phyloP scores from a whole-genome alignment of 2,888 invertebrate species.

The Sicus ferrugineus region DNA sequence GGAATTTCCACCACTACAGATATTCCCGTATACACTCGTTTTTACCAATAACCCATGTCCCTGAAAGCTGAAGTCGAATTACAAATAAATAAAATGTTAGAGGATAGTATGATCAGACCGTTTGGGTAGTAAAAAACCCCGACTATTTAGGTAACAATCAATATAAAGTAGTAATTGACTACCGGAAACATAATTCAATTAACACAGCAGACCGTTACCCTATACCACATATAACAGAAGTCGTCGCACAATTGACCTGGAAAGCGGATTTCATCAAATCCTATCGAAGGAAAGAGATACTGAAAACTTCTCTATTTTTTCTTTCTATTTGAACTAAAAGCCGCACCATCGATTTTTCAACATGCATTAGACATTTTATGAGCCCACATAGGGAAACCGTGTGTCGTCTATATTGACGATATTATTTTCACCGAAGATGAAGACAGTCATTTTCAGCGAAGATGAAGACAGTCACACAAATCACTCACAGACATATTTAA shows the following conservation, averaged over 20 bases:
- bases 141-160: background rate
- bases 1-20: background rate
- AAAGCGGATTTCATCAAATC: conserved; percentile 39
- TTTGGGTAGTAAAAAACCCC: background rate
- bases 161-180: conserved; percentile 10
- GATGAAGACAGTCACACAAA: background rate
- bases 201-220: conserved; percentile 20
- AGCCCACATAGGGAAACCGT: conserved; percentile 27
- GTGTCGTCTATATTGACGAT: conserved; percentile 1
- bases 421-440: too few species aligned
- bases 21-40: background rate
- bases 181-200: conserved; percentile 10
- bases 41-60: background rate
- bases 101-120: background rate
- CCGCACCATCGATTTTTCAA: conserved; percentile 36
- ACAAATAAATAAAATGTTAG: background rate
- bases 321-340: conserved; percentile 35
- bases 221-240: conserved; percentile 28
- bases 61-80: background rate
- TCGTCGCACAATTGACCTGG: conserved; percentile 36
- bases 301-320: conserved; percentile 20
- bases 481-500: background rate
- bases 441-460: background rate
- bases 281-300: conserved; percentile 18
- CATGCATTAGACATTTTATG: conserved; percentile 34